phyloP scores from a whole-genome alignment of 2,113 vertebrate species.

The Coptodon rendalli region DNA sequence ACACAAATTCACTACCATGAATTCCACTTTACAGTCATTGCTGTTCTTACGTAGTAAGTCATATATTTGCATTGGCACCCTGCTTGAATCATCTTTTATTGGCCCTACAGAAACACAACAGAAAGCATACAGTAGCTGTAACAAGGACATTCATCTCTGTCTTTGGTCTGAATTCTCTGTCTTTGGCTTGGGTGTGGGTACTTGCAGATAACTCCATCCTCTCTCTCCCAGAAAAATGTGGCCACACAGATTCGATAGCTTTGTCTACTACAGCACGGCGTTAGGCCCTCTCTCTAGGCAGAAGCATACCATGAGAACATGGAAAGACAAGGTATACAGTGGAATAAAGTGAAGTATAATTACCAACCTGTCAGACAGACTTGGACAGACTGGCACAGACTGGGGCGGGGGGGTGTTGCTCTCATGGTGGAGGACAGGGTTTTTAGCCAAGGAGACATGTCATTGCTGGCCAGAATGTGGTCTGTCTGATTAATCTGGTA shows the following conservation, averaged over 20 bases:
- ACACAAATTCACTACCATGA: neutral
- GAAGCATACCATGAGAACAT: constrained; percentile 19
- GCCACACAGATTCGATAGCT: neutral
- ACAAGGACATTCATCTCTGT: neutral
- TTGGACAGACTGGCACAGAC: neutral
- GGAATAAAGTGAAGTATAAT: constrained; percentile 12
- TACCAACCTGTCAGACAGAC: constrained; percentile 7
- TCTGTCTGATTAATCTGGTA: constrained; percentile 26
- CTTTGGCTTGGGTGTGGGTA: neutral
- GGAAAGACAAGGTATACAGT: neutral
- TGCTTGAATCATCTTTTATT: neutral
- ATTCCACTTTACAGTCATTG: neutral
- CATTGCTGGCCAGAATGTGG: constrained; percentile 24
- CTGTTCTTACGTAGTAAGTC: neutral
- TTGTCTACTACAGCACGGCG: neutral
- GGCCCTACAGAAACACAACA: neutral
- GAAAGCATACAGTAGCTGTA: neutral
- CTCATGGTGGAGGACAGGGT: neutral
- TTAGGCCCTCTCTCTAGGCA: neutral
- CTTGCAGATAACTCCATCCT: neutral
- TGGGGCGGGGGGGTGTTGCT: neutral
- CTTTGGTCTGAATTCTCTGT: neutral
- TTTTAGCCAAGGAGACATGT: constrained; percentile 35
- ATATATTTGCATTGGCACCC: neutral
- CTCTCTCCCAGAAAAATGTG: neutral